Percentiles rank a stretch among this genome's conserved stretches.
phyloP scores from a whole-genome alignment of 2,888 invertebrate species.

The Caenorhabditis sp. region DNA sequence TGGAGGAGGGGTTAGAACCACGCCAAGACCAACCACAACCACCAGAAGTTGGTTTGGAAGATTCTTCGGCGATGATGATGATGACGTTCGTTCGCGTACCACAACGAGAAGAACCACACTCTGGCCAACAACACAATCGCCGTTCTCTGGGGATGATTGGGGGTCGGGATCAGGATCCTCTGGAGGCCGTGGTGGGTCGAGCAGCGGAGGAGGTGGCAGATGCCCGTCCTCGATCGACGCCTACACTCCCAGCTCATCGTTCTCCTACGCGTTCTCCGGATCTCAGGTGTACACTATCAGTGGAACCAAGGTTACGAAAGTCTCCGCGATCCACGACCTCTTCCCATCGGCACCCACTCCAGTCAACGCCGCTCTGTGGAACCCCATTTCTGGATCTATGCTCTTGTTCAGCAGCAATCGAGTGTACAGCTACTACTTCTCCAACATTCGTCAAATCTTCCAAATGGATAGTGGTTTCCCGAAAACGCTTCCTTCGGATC shows the following conservation, averaged over 20 bases:
- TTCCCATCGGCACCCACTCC: slow-evolving; percentile 72
- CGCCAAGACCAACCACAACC: slow-evolving; percentile 58
- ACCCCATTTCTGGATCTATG: slow-evolving; percentile 75
- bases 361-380: slow-evolving; percentile 71
- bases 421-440: slow-evolving; percentile 78
- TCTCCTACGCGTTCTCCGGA: slow-evolving; percentile 77
- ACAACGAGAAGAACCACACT: slow-evolving; percentile 50
- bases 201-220: slow-evolving; percentile 44
- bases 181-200: slow-evolving; percentile 12
- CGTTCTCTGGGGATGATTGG: slow-evolving; percentile 52
- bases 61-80: slow-evolving; percentile 69
- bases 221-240: slow-evolving; percentile 74
- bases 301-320: slow-evolving; percentile 68
- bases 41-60: slow-evolving; percentile 69
- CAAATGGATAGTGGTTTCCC: slow-evolving; percentile 77
- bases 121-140: slow-evolving; percentile 50
- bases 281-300: slow-evolving; percentile 76
- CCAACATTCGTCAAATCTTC: slow-evolving; percentile 72
- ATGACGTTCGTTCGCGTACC: slow-evolving; percentile 22
- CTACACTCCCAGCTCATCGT: slow-evolving; percentile 71
- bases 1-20: slow-evolving; percentile 32
- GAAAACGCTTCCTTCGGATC: slow-evolving; percentile 75
- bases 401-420: slow-evolving; percentile 75
- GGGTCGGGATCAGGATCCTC: slow-evolving; percentile 29
- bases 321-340: slow-evolving; percentile 70